Conservation (phyloP, 2,113 vertebrate species). For the Vidua macroura region DNA sequence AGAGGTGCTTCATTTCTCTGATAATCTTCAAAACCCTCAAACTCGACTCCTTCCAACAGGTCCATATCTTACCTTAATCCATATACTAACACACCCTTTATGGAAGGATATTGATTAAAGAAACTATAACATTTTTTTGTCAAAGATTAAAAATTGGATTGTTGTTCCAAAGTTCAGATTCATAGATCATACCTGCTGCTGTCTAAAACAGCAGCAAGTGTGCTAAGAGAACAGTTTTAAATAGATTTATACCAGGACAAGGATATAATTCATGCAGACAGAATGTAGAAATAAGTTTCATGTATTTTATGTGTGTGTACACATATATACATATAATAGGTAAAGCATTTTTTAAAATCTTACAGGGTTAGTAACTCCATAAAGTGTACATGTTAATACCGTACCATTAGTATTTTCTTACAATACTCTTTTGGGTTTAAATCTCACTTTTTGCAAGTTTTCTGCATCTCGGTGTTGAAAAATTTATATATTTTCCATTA, state of each 20-base stretch:
- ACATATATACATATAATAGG: background rate
- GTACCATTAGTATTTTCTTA: background rate
- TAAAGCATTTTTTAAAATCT: background rate
- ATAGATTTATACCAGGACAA: background rate
- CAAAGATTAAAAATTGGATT: background rate
- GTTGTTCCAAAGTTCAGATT: background rate
- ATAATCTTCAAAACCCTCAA: background rate
- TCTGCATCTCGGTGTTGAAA: background rate
- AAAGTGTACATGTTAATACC: background rate
- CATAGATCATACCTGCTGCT: background rate
- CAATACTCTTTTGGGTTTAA: background rate
- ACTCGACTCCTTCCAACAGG: background rate
- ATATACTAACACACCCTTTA: background rate
- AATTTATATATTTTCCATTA: background rate
- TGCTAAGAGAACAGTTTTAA: background rate
- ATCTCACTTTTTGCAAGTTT: background rate
- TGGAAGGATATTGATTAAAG: background rate
- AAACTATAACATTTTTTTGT: fast-evolving
- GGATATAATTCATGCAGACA: background rate
- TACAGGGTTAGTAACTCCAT: fast-evolving
- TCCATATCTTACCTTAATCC: background rate
- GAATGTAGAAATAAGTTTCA: background rate
- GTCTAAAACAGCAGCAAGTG: background rate
- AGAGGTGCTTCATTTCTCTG: background rate
- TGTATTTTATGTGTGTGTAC: background rate